Evolutionary conservation across 2,797 vertebrate species (phyloP), one percentile per base, ranked within the genome.

Genomic region (Tauraco hartlaubi): DNA sequence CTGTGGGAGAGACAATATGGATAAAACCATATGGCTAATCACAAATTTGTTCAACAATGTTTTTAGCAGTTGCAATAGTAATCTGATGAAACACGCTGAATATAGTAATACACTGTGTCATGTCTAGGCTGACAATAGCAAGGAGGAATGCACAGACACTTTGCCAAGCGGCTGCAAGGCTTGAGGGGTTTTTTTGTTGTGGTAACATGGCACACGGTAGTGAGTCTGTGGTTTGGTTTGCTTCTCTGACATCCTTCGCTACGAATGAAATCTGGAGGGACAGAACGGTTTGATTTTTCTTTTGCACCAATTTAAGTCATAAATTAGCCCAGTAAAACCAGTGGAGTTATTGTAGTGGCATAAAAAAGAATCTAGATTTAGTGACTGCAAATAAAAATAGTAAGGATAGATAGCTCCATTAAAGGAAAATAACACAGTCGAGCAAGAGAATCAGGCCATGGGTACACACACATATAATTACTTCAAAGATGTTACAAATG

Each of bases 161-260:
- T 92, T 91, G 89, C 90, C 83, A 88, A 92, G 68, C 67, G 71
- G 76, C 73, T 85, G 71, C 82, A 79, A 86, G 88, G 74, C 84
- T 73, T 1, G 1, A 28, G 78, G 31, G 41, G 3, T 23, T 76
- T 66, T 80, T 90, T 56, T 94, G 59, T 85, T 95, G 90, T 92
- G 93, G 88, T 77, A 92, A 86, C 18, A 1, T 31, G n/a, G 67
- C 83, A 91, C n/a, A 39, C 1, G 49, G 55, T 43, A 28, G 62
- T 39, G 41, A 90, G 35, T 22, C 59, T 81, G 63, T 84, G 73
- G n/a, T 63, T 81, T 67, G 79, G 44, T 78, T 92, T 86, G 83
- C 44, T 86, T 55, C 56, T 15, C 63, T 89, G 77, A 81, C 37
- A 78, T 28, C 59, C 82, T 85, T 89, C 0, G 1, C 55, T 54